Evolutionary conservation across 2,797 vertebrate species (phyloP), one percentile per base, ranked within the genome.

Genomic region (Muscicapa striata): DNA sequence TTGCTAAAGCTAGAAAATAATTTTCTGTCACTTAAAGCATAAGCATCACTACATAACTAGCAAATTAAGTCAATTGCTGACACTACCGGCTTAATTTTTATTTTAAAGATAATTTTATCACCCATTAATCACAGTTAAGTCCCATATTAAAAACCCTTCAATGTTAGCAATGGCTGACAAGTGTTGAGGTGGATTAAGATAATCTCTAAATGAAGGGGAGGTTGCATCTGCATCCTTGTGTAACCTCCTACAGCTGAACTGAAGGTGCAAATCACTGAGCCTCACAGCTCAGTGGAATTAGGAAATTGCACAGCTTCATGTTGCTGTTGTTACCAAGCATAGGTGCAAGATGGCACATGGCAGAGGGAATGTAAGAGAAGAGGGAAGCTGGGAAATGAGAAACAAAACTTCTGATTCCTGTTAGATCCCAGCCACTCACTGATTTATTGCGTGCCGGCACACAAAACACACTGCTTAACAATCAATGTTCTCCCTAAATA

Each of bases 201-300:
- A 29, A 66, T 66, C 29, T 72, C 7, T 76, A 61, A 85, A 82
- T 34, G 48, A 87, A 61, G 15, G 20, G 12, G 46, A 64, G 22
- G 46, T 32, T 76, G 38, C 5, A 11, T 72, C 45, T 34, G 11
- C 0, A 0, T 62, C 68, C 51, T 54, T 1, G 0, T 54, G 34
- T 58, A 64, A 67, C 26, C n/a, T 19, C 43, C 34, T 24, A 13
- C 2, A 62, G 49, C 20, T 49, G 12, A 3, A 15, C 19, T 27
- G 14, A 26, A 46, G 38, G 51, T 66, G 51, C 17, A 73, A 20
- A 26, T 10, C 2, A 0, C 38, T 15, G 51, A 87, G n/a, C 16
- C 23, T 67, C 38, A 27, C 41, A 45, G 41, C 36, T 64, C 46
- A 52, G 51, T 30, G 29, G 29, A 52, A 19, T 52, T 30, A 52